Base-by-base conservation (phyloP, 2,888 invertebrate species). In the Hybos culiciformis region DNA sequence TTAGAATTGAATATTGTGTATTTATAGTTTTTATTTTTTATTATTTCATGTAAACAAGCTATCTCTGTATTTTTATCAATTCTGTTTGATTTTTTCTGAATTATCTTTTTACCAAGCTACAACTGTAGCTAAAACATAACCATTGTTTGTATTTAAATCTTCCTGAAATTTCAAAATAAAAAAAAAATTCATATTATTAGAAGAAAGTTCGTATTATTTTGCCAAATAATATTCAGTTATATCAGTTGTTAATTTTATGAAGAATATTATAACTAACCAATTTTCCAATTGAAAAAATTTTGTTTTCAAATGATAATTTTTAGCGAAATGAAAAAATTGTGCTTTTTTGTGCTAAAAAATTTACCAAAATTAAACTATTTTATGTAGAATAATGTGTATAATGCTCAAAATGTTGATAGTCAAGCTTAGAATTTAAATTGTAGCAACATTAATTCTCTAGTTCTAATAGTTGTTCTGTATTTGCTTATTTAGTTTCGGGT, bases 91-190 rank as follows among this genome's bases (percentile, higher is more conserved):
- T 36, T 19, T 12, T 33, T 20, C 32, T 43, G 24, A 39, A 21
- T 23, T 31, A 31, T 47, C 39, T 38, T 37, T 55, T 55, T 64
- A 66, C 61, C 74, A 77, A 67, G 75, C 75, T 66, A 70, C 70
- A 67, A 80, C 61, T 56, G 75, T 69, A 59, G 73, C 74, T 63
- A 81, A 74, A 63, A 78, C 70, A 63, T 73, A 70, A 67, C 77
- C 78, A 63, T 76, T 70, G 50, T 76, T 71, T 59, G 72, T 72
- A 62, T 71, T 69, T 62, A 74, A 65, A 62, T 80, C 79, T 64
- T 77, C 79, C 81, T 81, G 78, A 64, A 76, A 76, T 29, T 40
- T 19, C 36, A 14, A 32, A 9, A 38, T 23, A 42, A 39, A 44
- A 19, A 18, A 43, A 34, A 31, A 29, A 29, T 29, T 29, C 6